Evolutionary conservation across 2,888 invertebrate genomes (phyloP).

Genomic region (Nemotelus pantherinus): DNA sequence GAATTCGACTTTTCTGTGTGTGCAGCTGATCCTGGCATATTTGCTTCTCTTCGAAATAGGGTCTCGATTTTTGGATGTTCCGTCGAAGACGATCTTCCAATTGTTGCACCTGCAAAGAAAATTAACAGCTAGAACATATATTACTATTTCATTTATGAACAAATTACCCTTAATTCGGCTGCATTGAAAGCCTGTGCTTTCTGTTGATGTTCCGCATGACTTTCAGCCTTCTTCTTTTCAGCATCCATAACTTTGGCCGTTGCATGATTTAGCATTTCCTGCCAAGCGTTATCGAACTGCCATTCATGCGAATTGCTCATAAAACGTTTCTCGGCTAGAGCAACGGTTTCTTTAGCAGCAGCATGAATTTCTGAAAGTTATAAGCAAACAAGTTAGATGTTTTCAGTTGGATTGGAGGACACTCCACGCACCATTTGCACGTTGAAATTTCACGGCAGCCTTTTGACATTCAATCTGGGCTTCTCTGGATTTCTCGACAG

Average conservation of each 20-base stretch:
- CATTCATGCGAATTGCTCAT: slow-evolving; percentile 66
- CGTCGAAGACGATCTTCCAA: slow-evolving; percentile 84
- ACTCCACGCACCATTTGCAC: slow-evolving; percentile 78
- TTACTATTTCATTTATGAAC: neutral
- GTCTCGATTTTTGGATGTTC: slow-evolving; percentile 85
- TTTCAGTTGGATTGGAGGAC: too few relatives aligned
- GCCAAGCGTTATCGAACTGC: slow-evolving; percentile 96
- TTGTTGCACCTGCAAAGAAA: slow-evolving; percentile 71
- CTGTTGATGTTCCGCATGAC: slow-evolving; percentile 86
- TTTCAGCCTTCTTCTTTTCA: slow-evolving; percentile 87
- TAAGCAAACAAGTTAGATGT: neutral
- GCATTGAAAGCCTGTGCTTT: slow-evolving; percentile 82
- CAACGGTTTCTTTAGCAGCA: slow-evolving; percentile 93
- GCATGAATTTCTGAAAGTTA: slow-evolving; percentile 79
- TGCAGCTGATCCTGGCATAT: slow-evolving; percentile 86
- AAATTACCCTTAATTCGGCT: slow-evolving; percentile 77
- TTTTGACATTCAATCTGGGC: slow-evolving; percentile 87
- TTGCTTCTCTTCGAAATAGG: slow-evolving; percentile 91
- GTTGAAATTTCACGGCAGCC: slow-evolving; percentile 89
- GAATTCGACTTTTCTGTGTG: slow-evolving; percentile 85
- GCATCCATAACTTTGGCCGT: slow-evolving; percentile 95
- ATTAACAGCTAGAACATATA: neutral
- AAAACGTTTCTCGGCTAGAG: slow-evolving; percentile 83
- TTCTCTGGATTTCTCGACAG: slow-evolving; percentile 77
- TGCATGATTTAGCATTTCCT: slow-evolving; percentile 96